Evolutionary conservation across 2,113 vertebrate genomes (phyloP), one percentile per base, ranked within the genome.

Genomic region (Festucalex cinctus): DNA sequence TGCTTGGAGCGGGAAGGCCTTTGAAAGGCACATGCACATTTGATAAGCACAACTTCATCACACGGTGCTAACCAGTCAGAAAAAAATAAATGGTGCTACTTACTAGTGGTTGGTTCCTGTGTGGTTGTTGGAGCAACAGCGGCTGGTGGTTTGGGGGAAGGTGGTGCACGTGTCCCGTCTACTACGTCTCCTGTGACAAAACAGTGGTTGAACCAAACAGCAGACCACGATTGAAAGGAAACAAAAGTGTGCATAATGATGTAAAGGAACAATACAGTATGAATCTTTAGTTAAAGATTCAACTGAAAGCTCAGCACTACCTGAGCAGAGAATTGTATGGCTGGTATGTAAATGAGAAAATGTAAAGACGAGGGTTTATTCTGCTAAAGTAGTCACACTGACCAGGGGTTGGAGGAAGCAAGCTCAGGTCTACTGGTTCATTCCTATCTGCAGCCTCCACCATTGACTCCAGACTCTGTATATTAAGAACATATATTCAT

Each of bases 341-440:
- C 43, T 16, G 43, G 43, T 44, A 3, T 5, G 5, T 36, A 2
- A 61, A 37, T 61, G 19, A 37, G 36, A 39, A 62, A 62, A 62
- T 41, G 4, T 6, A 22, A n/a, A 39, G 59, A 5, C 16, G 24
- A 26, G 6, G 0, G 8, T 5, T 12, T 36, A 62, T 39, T 39
- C 37, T 61, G 59, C 32, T 37, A 3, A 41, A 20, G 9, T n/a
- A 4, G 17, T 10, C 39, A 1, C 22, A 75, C 91, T 91, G 60
- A 97, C 95, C 93, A 74, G 92, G 93, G 73, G 91, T 91, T 4
- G 94, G 93, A 0, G 94, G 95, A 39, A 96, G 78, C 22, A 67
- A 85, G 71, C 82, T 83, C 61, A 92, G 70, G 56, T 94, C 91
- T 44, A 95, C 81, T 0, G 85, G 69, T 74, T 93, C 90, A 2